phyloP scores from a whole-genome alignment of 2,113 vertebrate genomes.

The Rynchops niger region DNA sequence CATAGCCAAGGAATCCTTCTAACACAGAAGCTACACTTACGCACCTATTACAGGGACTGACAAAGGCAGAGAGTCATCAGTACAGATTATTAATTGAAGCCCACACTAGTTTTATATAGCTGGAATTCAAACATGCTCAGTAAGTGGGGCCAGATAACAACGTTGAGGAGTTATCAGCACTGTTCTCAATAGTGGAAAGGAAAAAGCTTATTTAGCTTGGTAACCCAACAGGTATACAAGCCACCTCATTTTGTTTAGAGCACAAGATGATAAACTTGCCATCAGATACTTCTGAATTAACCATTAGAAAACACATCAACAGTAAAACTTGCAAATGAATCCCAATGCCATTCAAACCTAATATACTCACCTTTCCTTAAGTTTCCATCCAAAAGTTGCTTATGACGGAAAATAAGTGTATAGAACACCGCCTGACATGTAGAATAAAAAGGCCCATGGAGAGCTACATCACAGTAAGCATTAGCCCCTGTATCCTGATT shows the following conservation, averaged over 20 bases:
- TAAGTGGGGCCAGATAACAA: neutral
- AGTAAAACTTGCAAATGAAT: neutral
- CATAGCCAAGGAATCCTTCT: neutral
- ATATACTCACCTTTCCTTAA: conserved; percentile 85
- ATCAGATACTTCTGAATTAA: neutral
- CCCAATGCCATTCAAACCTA: neutral
- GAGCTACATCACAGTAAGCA: conserved; percentile 86
- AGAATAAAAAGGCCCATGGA: conserved; percentile 92
- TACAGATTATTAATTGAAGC: neutral
- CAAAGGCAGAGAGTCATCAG: neutral
- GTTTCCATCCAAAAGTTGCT: conserved; percentile 85
- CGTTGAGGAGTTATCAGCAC: neutral
- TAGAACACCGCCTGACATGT: conserved; percentile 94
- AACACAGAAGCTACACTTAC: neutral
- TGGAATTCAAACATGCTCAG: neutral
- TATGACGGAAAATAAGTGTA: conserved; percentile 88
- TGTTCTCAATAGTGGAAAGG: neutral
- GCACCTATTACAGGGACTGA: neutral
- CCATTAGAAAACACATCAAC: neutral
- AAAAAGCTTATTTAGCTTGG: neutral
- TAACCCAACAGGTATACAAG: neutral
- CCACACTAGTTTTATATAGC: neutral
- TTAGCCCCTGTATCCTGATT: conserved; percentile 83
- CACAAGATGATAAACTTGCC: neutral
- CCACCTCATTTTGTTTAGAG: neutral